A percentile compares a stretch with the other conserved stretches of the same genome.
Evolutionary conservation across 2,888 invertebrate genomes (phyloP).

Genomic region (Pheosia gnoma): DNA sequence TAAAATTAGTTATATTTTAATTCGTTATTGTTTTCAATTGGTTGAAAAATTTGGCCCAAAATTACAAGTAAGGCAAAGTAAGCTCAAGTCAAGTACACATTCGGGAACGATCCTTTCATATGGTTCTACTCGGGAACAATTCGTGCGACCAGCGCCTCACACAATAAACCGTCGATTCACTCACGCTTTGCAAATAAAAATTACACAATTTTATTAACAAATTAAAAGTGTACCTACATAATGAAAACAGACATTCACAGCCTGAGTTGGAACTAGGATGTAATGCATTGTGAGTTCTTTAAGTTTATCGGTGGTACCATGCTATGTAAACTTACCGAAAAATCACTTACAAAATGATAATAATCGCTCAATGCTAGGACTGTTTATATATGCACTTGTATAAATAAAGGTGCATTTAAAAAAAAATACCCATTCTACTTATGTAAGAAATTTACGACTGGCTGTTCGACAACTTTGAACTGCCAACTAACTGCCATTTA

Average conservation of each 20-base stretch:
- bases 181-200: conserved; percentile 25
- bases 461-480: too few relatives aligned
- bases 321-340: conserved; percentile 30
- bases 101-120: conserved; percentile 18
- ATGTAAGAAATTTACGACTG: too few relatives aligned
- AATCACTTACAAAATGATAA: conserved; percentile 13
- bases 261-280: conserved; percentile 50
- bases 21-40: too few relatives aligned
- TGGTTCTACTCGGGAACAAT: conserved; percentile 47
- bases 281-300: conserved; percentile 44
- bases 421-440: too few relatives aligned
- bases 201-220: conserved; percentile 26
- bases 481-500: too few relatives aligned
- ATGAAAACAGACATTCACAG: conserved; percentile 60
- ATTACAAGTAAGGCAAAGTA: too few relatives aligned
- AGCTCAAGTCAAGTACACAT: too few relatives aligned
- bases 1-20: too few relatives aligned
- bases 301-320: conserved; percentile 34
- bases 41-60: too few relatives aligned
- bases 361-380: conserved; percentile 14
- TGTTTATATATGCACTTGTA: neutral
- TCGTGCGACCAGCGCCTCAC: conserved; percentile 66
- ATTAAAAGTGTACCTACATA: conserved; percentile 23
- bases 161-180: conserved; percentile 21
- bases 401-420: too few relatives aligned